Evolutionary conservation across 2,797 vertebrate species (phyloP).

Genomic region (Gephyroberyx darwinii): DNA sequence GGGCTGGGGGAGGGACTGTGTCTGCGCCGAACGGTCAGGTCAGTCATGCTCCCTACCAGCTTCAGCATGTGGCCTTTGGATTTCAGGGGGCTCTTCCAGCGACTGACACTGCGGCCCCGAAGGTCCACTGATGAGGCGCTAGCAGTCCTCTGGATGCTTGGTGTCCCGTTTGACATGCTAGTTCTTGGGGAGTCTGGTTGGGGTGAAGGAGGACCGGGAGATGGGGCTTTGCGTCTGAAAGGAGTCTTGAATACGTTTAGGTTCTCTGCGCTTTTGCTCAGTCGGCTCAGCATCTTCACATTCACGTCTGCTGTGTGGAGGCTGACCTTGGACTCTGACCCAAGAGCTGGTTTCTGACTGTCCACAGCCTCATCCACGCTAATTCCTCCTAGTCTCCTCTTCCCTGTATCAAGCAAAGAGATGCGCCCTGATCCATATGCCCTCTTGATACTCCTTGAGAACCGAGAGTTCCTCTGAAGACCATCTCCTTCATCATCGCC

Average conservation of each 20-base stretch:
- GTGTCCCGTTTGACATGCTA: constrained; percentile 62
- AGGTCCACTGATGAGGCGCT: constrained; percentile 82
- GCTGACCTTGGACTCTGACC: constrained; percentile 12
- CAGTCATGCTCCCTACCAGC: constrained; percentile 88
- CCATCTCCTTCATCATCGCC: constrained; percentile 79
- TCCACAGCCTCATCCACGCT: constrained; percentile 38
- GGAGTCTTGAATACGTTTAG: constrained; percentile 86
- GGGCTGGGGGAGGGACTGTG: constrained; percentile 68
- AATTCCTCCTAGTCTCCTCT: constrained; percentile 49
- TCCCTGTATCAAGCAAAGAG: constrained; percentile 81
- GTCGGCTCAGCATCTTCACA: constrained; percentile 78
- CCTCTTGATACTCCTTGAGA: constrained; percentile 91
- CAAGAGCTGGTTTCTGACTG: constrained; percentile 47
- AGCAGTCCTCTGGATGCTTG: constrained; percentile 77
- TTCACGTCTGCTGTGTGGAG: constrained; percentile 60
- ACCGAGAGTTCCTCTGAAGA: constrained; percentile 86
- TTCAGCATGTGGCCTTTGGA: constrained; percentile 85
- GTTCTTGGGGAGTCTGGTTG: constrained; percentile 72
- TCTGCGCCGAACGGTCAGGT: constrained; percentile 81
- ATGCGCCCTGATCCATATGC: constrained; percentile 92
- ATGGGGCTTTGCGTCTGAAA: constrained; percentile 87
- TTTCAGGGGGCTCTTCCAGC: constrained; percentile 81
- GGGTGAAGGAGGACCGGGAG: constrained; percentile 71
- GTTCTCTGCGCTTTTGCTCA: constrained; percentile 93
- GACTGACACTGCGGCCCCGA: constrained; percentile 58